Evolutionary conservation across 2,888 invertebrate species (phyloP).

Genomic region (Philhelius pedissequus): DNA sequence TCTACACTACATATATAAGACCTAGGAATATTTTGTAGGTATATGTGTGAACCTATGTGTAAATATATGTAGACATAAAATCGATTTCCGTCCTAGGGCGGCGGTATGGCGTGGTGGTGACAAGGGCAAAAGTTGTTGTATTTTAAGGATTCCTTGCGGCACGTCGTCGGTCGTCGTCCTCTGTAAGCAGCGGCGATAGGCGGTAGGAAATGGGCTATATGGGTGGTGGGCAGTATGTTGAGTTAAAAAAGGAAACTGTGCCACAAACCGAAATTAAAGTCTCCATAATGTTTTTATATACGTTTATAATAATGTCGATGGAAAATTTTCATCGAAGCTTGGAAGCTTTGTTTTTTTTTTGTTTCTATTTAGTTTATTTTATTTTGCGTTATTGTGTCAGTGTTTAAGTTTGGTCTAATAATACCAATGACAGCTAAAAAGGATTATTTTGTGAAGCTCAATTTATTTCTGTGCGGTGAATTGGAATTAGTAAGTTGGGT

Average conservation of each 20-base stretch:
- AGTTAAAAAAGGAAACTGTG: constrained; percentile 30
- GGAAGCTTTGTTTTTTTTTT: not conserved
- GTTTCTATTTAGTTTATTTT: constrained; percentile 22
- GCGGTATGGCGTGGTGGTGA: not conserved
- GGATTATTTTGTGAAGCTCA: constrained; percentile 58
- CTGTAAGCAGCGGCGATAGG: not conserved
- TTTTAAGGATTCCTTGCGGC: constrained; percentile 50
- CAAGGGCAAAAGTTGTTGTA: constrained; percentile 36
- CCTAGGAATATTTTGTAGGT: not conserved
- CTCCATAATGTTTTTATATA: constrained; percentile 47
- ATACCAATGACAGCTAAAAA: constrained; percentile 49
- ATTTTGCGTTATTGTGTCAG: constrained; percentile 50
- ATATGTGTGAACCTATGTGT: not conserved
- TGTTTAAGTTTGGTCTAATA: constrained; percentile 52
- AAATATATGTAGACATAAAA: constrained; percentile 9
- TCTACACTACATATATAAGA: not conserved
- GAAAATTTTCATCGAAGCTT: constrained; percentile 57
- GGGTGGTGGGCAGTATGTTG: not conserved
- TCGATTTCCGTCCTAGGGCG: constrained; percentile 36
- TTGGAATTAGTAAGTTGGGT: constrained; percentile 30
- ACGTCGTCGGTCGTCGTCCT: not conserved
- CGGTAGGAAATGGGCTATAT: not conserved
- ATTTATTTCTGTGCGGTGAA: constrained; percentile 48
- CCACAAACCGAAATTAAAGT: constrained; percentile 31
- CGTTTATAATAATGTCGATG: constrained; percentile 61